phyloP scores from a whole-genome alignment of 2,113 vertebrate species.

The Nesogale talazaci region DNA sequence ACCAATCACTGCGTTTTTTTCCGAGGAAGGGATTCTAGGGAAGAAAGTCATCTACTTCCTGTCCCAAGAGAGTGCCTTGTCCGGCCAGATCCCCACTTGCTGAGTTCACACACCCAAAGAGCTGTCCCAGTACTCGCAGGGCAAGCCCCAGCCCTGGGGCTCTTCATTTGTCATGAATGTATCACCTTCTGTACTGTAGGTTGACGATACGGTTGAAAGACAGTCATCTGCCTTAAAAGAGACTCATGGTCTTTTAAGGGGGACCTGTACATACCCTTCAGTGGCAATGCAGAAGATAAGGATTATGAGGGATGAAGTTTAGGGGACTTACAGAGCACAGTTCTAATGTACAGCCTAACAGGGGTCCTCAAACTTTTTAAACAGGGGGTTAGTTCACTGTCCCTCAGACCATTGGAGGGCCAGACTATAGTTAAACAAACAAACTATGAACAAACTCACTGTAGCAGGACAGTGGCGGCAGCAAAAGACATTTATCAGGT shows the following conservation, averaged over 20 bases:
- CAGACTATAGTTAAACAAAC: too few species aligned
- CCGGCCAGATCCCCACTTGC: not conserved
- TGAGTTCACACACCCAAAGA: not conserved
- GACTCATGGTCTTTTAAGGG: not conserved
- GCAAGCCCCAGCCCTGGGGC: too few species aligned
- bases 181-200: too few species aligned
- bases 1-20: not conserved
- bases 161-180: not conserved
- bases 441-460: too few species aligned
- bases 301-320: not conserved
- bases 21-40: not conserved
- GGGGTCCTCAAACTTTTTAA: too few species aligned
- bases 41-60: not conserved
- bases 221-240: not conserved
- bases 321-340: not conserved
- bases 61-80: not conserved
- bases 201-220: conserved; percentile 9
- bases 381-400: too few species aligned
- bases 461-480: too few species aligned
- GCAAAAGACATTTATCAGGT: too few species aligned
- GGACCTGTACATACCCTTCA: not conserved
- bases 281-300: not conserved
- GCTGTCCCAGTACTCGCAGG: too few species aligned
- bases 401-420: too few species aligned
- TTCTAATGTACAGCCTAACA: not conserved